These are phyloP conservation scores for Xiphophorus couchianus DNA, from an alignment of 2,113 vertebrate species.

Conservation along the genomic window DNA sequence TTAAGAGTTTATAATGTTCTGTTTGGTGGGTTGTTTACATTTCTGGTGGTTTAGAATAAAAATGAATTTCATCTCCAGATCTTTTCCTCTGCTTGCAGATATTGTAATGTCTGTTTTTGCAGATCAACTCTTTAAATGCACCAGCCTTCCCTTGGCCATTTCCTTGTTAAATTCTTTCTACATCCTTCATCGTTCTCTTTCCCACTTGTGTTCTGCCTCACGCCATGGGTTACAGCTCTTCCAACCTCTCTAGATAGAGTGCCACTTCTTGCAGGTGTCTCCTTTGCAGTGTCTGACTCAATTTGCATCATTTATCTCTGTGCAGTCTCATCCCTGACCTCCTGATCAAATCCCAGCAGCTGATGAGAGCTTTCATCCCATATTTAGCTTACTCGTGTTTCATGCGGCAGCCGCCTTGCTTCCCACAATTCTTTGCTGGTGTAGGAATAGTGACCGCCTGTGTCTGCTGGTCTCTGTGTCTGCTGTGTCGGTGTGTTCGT, in stretches of 20 bases:
- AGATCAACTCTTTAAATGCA: constrained; percentile 18
- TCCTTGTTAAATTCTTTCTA: constrained; percentile 5
- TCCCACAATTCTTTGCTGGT: constrained; percentile 62
- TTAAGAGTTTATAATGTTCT: constrained; percentile 45
- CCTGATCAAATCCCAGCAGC: constrained; percentile 60
- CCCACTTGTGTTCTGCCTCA: not conserved
- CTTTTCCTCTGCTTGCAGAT: not conserved
- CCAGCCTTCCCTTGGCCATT: constrained; percentile 11
- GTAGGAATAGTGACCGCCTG: constrained; percentile 42
- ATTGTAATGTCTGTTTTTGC: constrained; percentile 15
- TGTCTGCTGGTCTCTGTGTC: constrained; percentile 52
- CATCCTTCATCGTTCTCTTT: not conserved
- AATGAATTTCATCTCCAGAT: constrained; percentile 43
- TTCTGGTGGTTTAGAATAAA: constrained; percentile 56
- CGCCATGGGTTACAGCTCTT: constrained; percentile 25
- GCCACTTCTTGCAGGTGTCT: constrained; percentile 35
- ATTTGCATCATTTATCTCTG: constrained; percentile 64
- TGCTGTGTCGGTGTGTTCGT: constrained; percentile 37
- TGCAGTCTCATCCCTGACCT: constrained; percentile 51
- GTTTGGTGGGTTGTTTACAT: constrained; percentile 39
- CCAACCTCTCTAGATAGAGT: constrained; percentile 17
- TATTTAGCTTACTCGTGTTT: constrained; percentile 53
- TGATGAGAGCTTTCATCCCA: constrained; percentile 65
- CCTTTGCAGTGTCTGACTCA: constrained; percentile 62
- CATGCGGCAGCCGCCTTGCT: constrained; percentile 29